A percentile compares a stretch with the other conserved stretches of the same genome.
Evolutionary conservation across 2,888 invertebrate genomes (phyloP).

Genomic region (Agonum fuliginosum): DNA sequence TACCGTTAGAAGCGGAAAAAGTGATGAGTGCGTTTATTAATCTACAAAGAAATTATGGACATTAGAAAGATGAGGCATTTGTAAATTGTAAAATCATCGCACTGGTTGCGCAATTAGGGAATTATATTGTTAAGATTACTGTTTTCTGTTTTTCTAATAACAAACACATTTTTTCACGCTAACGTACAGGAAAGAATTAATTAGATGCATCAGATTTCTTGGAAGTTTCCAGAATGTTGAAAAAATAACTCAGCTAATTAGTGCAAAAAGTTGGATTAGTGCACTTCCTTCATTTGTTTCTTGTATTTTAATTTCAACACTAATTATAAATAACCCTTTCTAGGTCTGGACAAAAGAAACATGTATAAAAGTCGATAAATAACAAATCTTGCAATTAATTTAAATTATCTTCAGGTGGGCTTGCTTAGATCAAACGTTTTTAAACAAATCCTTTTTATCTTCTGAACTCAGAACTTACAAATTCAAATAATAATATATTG

Average conservation of each 20-base stretch:
- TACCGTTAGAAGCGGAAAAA: conserved; percentile 38
- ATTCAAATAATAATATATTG: no score
- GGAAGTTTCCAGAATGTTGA: conserved; percentile 1
- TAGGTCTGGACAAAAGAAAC: no score
- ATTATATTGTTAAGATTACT: conserved; percentile 29
- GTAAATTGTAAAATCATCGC: not conserved
- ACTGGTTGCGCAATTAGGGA: conserved; percentile 9
- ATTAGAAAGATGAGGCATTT: not conserved
- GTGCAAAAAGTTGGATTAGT: not conserved
- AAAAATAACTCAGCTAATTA: not conserved
- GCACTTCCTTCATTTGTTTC: no score
- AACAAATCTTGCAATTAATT: no score
- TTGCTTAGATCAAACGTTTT: no score
- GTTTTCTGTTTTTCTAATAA: conserved; percentile 33
- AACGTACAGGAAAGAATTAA: conserved; percentile 23
- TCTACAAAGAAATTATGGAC: not conserved
- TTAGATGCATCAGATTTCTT: conserved; percentile 12
- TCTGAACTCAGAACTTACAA: no score
- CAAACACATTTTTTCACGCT: conserved; percentile 27
- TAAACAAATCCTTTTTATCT: no score
- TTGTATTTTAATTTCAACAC: no score
- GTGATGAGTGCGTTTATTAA: conserved; percentile 25
- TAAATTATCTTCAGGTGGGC: no score
- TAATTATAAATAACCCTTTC: no score
- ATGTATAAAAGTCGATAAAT: no score